These are phyloP conservation scores for Melanchra persicariae DNA, from an alignment of 2,888 invertebrate species.

Conservation along the genomic window DNA sequence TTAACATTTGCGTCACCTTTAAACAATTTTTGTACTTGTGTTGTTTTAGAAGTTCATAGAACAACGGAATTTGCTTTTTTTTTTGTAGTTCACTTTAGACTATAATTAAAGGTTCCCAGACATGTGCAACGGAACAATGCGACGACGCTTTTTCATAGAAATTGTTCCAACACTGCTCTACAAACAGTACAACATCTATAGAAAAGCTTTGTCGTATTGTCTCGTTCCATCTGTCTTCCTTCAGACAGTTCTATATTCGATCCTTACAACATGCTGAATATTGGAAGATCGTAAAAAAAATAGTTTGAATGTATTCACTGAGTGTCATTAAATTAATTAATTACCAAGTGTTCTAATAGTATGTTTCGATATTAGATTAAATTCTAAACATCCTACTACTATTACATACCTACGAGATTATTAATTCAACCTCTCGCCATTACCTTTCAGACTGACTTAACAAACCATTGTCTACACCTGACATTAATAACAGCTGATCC, in stretches of 20 bases:
- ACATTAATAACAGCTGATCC: conserved; percentile 19
- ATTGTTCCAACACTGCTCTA: background rate
- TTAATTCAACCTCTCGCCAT: background rate
- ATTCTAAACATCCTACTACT: too few species aligned
- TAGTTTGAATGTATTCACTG: too few species aligned
- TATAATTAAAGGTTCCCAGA: background rate
- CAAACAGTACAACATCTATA: background rate
- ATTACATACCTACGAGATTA: background rate
- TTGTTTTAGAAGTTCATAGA: conserved; percentile 10
- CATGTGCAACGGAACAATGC: background rate
- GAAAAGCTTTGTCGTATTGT: background rate
- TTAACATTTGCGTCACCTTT: conserved; percentile 20
- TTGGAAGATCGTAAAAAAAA: too few species aligned
- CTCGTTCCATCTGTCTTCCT: background rate
- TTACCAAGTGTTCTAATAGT: too few species aligned
- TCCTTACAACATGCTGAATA: too few species aligned
- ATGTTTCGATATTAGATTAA: too few species aligned
- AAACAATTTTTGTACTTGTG: conserved; percentile 6
- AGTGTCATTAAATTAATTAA: too few species aligned
- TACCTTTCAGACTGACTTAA: conserved; percentile 1
- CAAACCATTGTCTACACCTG: conserved; percentile 26
- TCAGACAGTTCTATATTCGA: background rate
- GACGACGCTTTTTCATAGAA: background rate
- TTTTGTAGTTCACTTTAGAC: background rate
- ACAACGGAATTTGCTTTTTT: background rate